Conservation (phyloP, 2,113 vertebrate species). For the Pseudonaja textilis region DNA sequence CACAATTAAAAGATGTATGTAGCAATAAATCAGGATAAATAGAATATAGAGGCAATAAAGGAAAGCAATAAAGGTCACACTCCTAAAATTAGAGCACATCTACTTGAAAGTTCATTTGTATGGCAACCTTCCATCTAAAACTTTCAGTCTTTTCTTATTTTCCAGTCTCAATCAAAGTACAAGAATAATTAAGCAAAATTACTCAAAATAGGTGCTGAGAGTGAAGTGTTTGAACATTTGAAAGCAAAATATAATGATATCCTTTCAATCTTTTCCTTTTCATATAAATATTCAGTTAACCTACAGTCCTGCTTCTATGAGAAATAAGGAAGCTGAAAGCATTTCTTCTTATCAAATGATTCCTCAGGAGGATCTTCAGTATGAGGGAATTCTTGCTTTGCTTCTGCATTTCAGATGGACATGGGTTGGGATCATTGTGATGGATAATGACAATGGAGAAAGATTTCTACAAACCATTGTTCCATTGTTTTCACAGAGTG, state of each 20-base stretch:
- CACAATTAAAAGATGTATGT: too few relatives aligned
- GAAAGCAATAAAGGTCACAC: too few relatives aligned
- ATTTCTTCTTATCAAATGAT: background rate
- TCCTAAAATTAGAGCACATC: too few relatives aligned
- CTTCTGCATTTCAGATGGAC: background rate
- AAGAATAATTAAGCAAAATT: too few relatives aligned
- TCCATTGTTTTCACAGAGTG: background rate
- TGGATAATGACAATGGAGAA: background rate
- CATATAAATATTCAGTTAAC: background rate
- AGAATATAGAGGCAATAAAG: too few relatives aligned
- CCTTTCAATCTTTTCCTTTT: background rate
- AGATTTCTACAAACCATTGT: background rate
- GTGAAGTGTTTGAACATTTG: background rate
- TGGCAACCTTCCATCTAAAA: too few relatives aligned
- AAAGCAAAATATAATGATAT: background rate
- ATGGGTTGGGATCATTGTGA: background rate
- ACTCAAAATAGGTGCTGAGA: too few relatives aligned
- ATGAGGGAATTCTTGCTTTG: background rate
- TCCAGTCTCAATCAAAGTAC: too few relatives aligned
- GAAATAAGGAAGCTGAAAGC: background rate
- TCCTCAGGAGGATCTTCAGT: background rate
- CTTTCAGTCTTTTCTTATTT: too few relatives aligned
- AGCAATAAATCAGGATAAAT: too few relatives aligned
- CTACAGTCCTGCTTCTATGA: background rate
- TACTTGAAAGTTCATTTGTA: too few relatives aligned